phyloP scores from a whole-genome alignment of 2,797 vertebrate species.

The Pagetopsis macropterus region DNA sequence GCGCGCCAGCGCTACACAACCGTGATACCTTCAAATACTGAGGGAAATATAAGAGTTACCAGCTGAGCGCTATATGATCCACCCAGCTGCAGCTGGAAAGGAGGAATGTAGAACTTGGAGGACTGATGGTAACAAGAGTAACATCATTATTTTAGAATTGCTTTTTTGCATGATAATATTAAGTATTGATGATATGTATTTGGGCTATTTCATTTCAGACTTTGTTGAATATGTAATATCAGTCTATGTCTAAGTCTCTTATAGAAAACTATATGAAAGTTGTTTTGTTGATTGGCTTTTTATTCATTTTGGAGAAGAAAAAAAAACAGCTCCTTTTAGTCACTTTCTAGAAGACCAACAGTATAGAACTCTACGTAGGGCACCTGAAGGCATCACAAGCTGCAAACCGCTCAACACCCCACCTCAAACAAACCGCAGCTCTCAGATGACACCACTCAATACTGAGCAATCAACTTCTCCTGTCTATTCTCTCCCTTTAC shows the following conservation, averaged over 20 bases:
- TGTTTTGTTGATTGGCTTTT: background rate
- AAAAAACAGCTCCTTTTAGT: background rate
- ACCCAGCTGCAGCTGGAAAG: background rate
- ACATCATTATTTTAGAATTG: background rate
- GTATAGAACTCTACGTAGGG: background rate
- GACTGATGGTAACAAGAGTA: constrained; percentile 6
- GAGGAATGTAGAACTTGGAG: background rate
- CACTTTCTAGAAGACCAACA: background rate
- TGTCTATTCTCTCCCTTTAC: background rate
- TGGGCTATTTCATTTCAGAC: background rate
- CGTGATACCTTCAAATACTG: constrained; percentile 57
- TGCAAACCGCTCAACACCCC: constrained; percentile 38
- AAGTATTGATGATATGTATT: background rate
- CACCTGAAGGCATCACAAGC: constrained; percentile 52
- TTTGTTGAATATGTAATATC: background rate
- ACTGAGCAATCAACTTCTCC: constrained; percentile 30
- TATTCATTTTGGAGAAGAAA: background rate
- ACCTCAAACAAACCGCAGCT: constrained; percentile 19
- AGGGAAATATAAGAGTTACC: constrained; percentile 17
- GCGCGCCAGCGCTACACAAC: constrained; percentile 27
- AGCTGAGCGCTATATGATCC: background rate
- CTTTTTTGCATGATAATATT: background rate
- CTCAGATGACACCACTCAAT: constrained; percentile 45
- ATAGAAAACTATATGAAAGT: too few species aligned
- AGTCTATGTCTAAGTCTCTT: too few species aligned